These are phyloP conservation scores for Macrobrachium nipponense DNA, from an alignment of 1,140 invertebrate species.

Conservation along the genomic window DNA sequence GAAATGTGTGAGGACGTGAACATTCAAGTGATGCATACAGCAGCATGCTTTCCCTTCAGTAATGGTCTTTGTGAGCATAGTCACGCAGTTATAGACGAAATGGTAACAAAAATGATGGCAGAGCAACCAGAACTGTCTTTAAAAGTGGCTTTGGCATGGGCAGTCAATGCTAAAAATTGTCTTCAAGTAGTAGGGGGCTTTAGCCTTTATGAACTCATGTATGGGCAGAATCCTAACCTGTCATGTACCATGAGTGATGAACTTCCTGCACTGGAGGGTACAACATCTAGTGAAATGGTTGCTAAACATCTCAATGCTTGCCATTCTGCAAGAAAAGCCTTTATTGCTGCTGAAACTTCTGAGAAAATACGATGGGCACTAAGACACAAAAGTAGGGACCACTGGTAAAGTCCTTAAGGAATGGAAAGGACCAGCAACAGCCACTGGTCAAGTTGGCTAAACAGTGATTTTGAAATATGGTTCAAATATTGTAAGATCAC, in stretches of 20 bases:
- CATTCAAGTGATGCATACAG: constrained; percentile 20
- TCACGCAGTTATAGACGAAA: constrained; percentile 18
- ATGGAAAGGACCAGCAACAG: neutral
- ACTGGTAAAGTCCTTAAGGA: constrained; percentile 1
- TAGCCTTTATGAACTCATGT: neutral
- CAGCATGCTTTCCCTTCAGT: constrained; percentile 4
- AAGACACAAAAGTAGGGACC: neutral
- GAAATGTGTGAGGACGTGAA: constrained; percentile 23
- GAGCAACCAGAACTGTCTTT: neutral
- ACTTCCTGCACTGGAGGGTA: constrained; percentile 20
- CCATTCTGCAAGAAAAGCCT: too few species aligned
- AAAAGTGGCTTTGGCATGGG: too few species aligned
- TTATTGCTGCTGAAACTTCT: too few species aligned
- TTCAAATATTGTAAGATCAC: too few species aligned
- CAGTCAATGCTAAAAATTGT: too few species aligned
- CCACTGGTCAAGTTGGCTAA: neutral
- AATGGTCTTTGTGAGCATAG: neutral
- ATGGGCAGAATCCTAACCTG: neutral
- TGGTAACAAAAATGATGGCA: constrained; percentile 6
- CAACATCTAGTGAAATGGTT: constrained; percentile 14
- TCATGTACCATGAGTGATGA: neutral
- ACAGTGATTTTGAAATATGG: constrained; percentile 13
- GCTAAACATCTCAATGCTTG: neutral
- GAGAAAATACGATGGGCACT: too few species aligned
- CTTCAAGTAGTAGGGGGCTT: neutral